Base-by-base conservation (phyloP, 2,888 invertebrate species). In the Netelia inedita region DNA sequence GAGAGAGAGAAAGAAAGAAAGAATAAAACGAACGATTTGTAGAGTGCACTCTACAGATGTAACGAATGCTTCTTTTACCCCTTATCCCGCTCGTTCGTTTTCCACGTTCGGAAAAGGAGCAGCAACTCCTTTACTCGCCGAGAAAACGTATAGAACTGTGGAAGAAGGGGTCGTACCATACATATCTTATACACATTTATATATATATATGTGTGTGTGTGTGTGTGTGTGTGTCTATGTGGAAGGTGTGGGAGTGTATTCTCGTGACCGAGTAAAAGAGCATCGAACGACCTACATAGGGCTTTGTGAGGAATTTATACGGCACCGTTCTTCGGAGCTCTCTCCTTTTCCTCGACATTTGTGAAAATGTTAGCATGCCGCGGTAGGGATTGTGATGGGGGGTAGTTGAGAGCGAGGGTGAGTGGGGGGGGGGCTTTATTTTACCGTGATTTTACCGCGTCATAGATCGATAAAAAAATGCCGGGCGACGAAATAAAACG, bases 271-370 rank as follows among this genome's bases (percentile, higher is more conserved):
- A 76, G 79, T 63, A 79, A 72, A 78, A 75, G 63, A 79, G 71
- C 82, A 74, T 82, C 76, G 76, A 81, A 79, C 83, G 85, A 86
- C 87, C 83, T 86, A 86, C 83, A 88, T 88, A 55, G 86, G 78
- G 86, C 83, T 86, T 83, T 82, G 83, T 84, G 61, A 83, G 74
- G 71, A 88, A 88, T 88, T 88, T 87, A 88, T 82, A 86, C 23
- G 53, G 66, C 73, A 68, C 75, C 79, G 53, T 69, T 28, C 72
- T 69, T 85, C 46, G 65, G 69, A 74, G 74, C 65, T 55, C 41
- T 28, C 57, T 72, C 73, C 59, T 19, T 65, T 63, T 68, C 65
- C 72, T 73, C 79, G 71, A 85, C 79, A 74, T 79, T 79, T 23
- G 23, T 73, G 71, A 82, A 85, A 85, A 82, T 79, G 63, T 79